Conservation (phyloP, 2,888 invertebrate genomes). For the Drymonia ruficornis region DNA sequence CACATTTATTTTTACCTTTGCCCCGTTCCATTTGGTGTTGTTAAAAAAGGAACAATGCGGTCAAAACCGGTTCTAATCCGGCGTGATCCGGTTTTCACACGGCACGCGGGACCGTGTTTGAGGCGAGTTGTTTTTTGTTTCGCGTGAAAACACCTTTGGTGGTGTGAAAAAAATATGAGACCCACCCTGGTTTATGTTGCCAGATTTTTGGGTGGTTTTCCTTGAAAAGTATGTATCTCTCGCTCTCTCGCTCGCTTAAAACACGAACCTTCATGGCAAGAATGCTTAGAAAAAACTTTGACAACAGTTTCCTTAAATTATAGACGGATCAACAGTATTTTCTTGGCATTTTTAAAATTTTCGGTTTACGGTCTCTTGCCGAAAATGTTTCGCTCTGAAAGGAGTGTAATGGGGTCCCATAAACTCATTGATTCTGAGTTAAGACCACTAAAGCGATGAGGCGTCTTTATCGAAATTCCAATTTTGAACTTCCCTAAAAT, state of each 20-base stretch:
- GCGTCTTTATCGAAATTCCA: conserved; percentile 45
- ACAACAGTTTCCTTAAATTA: too few species aligned
- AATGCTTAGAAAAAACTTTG: too few species aligned
- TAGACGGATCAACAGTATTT: too few species aligned
- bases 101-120: conserved; percentile 26
- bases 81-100: conserved; percentile 38
- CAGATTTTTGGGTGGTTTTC: neutral
- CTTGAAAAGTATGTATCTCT: neutral
- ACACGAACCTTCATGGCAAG: too few species aligned
- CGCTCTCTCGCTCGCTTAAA: too few species aligned
- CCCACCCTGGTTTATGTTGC: neutral
- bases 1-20: neutral
- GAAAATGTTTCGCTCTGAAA: too few species aligned
- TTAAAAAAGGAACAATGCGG: conserved; percentile 43
- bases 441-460: conserved; percentile 31
- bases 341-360: too few species aligned
- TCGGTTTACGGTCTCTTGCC: too few species aligned
- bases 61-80: conserved; percentile 45
- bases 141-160: conserved; percentile 23
- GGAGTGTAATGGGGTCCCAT: neutral
- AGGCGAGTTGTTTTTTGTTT: conserved; percentile 26
- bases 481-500: conserved; percentile 45
- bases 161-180: conserved; percentile 23
- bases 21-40: conserved; percentile 26
- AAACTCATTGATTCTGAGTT: conserved; percentile 7